Percentiles rank a stretch among this genome's conserved stretches.
phyloP scores from a whole-genome alignment of 2,888 invertebrate species.

The Petrophora chlorosata region DNA sequence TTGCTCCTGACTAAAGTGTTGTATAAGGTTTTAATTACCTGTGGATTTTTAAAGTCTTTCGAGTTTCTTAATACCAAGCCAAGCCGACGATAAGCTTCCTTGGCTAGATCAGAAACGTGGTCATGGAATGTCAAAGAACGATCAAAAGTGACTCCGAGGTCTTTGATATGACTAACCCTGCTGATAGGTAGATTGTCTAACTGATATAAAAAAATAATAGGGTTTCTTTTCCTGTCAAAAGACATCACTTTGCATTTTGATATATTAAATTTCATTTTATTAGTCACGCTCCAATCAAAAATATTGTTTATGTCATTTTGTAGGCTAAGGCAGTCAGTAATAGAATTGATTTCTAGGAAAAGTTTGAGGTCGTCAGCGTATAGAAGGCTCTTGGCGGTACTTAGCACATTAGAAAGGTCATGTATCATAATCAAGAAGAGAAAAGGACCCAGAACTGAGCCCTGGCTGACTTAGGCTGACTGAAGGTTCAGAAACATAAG shows the following conservation, averaged over 20 bases:
- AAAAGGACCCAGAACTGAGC: neutral
- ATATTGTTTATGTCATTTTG: neutral
- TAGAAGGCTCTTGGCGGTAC: neutral
- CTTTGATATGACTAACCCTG: neutral
- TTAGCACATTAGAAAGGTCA: neutral
- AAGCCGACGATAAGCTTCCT: neutral
- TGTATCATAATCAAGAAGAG: constrained; percentile 5
- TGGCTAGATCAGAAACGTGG: neutral
- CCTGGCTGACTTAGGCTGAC: constrained; percentile 10
- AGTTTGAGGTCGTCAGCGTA: constrained; percentile 11
- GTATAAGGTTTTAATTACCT: too few relatives aligned
- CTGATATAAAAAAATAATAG: neutral
- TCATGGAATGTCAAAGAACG: neutral
- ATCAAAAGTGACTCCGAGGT: neutral
- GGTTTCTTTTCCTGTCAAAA: neutral
- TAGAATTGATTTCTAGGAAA: neutral
- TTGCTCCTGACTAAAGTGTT: too few relatives aligned
- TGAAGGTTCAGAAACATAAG: neutral
- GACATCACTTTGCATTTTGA: neutral
- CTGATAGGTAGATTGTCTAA: neutral
- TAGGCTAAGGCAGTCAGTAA: neutral
- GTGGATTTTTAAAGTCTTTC: too few relatives aligned
- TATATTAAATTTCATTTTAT: neutral
- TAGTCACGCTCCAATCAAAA: neutral
- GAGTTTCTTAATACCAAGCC: neutral